phyloP scores from a whole-genome alignment of 2,113 vertebrate genomes.

The Eptesicus fuscus region DNA sequence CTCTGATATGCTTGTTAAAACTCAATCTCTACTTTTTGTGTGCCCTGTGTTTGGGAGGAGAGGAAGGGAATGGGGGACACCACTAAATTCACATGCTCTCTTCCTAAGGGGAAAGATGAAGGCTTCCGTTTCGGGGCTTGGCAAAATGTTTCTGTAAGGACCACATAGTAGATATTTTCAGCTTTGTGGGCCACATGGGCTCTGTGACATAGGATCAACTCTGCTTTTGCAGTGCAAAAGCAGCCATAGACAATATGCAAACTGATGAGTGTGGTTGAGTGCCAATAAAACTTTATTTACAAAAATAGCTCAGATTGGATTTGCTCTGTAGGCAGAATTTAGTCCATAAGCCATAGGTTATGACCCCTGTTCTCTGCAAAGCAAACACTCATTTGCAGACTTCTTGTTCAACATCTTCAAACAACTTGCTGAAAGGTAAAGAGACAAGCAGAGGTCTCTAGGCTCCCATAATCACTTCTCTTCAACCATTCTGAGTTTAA shows the following conservation, averaged over 20 bases:
- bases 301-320: not conserved
- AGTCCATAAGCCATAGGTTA: not conserved
- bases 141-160: not conserved
- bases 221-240: not conserved
- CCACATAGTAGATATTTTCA: not conserved
- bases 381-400: not conserved
- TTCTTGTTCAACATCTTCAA: conserved; percentile 9
- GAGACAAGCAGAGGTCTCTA: conserved; percentile 40
- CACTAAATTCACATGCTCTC: not conserved
- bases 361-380: not conserved
- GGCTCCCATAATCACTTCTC: conserved; percentile 54
- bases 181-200: not conserved
- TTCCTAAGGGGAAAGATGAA: not conserved
- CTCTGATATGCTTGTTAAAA: conserved; percentile 37
- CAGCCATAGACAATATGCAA: not conserved
- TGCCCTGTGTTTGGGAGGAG: not conserved
- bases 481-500: conserved; percentile 54
- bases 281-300: conserved; percentile 62
- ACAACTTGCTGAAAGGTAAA: conserved; percentile 54
- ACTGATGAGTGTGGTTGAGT: not conserved
- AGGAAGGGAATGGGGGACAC: not conserved
- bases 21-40: not conserved
- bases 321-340: not conserved
- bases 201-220: not conserved
- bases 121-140: not conserved